These are phyloP conservation scores for Erebia ligea DNA, from an alignment of 2,888 invertebrate genomes.

Conservation along the genomic window DNA sequence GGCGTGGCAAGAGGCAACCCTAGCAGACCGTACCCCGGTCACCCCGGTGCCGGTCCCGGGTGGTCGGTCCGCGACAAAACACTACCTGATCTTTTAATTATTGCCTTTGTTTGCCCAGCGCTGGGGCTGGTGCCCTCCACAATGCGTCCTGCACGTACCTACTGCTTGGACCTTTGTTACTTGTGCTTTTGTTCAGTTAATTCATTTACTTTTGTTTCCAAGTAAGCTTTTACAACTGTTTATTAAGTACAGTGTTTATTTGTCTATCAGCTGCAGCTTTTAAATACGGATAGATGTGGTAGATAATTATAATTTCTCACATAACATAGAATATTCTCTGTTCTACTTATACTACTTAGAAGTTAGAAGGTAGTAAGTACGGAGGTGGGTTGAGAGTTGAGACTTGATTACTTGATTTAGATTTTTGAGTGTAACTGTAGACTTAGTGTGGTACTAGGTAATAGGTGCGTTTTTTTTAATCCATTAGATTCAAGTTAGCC, in stretches of 20 bases:
- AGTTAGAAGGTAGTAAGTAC: no score
- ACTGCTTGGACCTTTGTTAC: slow-evolving; percentile 9
- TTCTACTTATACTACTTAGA: no score
- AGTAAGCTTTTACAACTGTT: slow-evolving; percentile 10
- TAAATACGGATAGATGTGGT: not conserved
- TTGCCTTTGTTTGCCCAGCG: slow-evolving; percentile 44
- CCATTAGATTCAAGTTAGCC: no score
- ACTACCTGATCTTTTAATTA: slow-evolving; percentile 69
- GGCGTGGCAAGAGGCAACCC: not conserved
- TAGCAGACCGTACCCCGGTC: not conserved
- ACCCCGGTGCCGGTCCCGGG: no score
- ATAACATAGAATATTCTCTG: no score
- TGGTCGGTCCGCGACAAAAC: slow-evolving; percentile 25
- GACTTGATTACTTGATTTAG: no score
- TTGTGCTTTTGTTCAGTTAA: slow-evolving; percentile 8
- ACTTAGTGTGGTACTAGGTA: no score
- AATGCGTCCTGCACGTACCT: not conserved
- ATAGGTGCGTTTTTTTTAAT: no score
- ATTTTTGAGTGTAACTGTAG: no score
- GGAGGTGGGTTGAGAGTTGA: no score
- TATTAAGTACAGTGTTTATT: not conserved
- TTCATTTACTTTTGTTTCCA: slow-evolving; percentile 17
- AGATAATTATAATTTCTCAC: not conserved
- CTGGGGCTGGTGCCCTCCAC: not conserved
- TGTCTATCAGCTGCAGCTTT: slow-evolving; percentile 1